Percentiles rank a stretch among this genome's conserved stretches.
Conservation (phyloP, 2,797 vertebrate species). For the Eurystomus glaucurus region DNA sequence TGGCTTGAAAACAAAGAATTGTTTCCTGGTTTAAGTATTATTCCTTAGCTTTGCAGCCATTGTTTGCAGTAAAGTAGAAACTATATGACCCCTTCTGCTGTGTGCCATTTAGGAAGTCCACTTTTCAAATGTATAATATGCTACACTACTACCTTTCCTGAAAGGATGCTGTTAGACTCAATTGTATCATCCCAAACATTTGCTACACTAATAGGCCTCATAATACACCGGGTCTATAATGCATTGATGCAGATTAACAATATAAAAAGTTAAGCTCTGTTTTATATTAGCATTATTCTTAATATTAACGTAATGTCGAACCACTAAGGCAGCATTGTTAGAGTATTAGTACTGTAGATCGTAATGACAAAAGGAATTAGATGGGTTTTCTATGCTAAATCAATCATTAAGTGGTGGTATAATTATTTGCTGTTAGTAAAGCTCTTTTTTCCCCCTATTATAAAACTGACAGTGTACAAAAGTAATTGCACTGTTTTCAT, state of each 20-base stretch:
- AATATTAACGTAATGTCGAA: slow-evolving; percentile 75
- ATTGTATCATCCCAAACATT: not conserved
- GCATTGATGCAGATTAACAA: slow-evolving; percentile 60
- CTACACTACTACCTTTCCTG: not conserved
- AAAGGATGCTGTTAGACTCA: slow-evolving; percentile 28
- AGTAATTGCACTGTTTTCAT: slow-evolving; percentile 81
- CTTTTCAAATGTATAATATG: slow-evolving; percentile 19
- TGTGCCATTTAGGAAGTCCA: not conserved
- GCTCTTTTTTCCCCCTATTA: slow-evolving; percentile 73
- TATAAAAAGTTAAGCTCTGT: slow-evolving; percentile 75
- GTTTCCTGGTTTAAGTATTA: not conserved
- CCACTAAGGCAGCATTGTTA: slow-evolving; percentile 74
- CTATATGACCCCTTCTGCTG: not conserved
- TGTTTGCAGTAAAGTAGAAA: not conserved
- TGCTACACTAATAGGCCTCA: slow-evolving; percentile 51
- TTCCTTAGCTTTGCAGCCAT: not conserved
- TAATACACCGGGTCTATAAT: not conserved
- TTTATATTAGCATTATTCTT: slow-evolving; percentile 79
- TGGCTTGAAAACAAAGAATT: not conserved
- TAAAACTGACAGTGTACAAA: slow-evolving; percentile 81
- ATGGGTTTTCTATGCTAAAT: slow-evolving; percentile 83
- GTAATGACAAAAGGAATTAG: slow-evolving; percentile 83
- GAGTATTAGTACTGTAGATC: slow-evolving; percentile 80
- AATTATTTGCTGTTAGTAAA: slow-evolving; percentile 84
- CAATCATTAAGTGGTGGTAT: slow-evolving; percentile 82